A percentile compares a stretch with the other conserved stretches of the same genome.
Evolutionary conservation across 2,888 invertebrate species (phyloP).

Genomic region (Sympetrum striolatum): DNA sequence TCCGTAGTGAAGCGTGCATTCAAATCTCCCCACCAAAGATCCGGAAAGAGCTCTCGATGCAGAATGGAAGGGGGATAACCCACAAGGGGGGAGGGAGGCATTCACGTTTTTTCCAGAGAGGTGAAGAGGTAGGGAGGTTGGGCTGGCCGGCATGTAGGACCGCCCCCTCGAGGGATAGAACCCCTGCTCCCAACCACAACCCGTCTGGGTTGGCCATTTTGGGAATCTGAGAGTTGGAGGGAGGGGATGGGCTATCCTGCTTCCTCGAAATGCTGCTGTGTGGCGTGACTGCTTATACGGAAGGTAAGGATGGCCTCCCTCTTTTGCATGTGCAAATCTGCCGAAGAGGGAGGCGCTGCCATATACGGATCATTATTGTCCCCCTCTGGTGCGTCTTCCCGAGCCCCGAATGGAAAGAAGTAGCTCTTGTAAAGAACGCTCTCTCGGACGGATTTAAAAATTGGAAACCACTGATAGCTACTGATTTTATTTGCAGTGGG

Average conservation of each 20-base stretch:
- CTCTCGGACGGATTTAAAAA: too few relatives aligned
- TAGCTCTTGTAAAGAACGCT: too few relatives aligned
- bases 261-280: neutral
- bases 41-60: neutral
- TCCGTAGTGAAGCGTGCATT: neutral
- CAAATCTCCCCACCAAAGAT: neutral
- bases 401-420: too few relatives aligned
- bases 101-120: neutral
- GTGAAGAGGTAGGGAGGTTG: neutral
- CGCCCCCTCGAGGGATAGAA: slow-evolving; percentile 21
- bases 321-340: slow-evolving; percentile 27
- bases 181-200: slow-evolving; percentile 32
- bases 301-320: neutral
- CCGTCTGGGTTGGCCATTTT: slow-evolving; percentile 40
- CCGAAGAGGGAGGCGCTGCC: neutral
- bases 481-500: too few relatives aligned
- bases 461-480: too few relatives aligned
- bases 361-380: neutral
- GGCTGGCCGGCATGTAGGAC: slow-evolving; percentile 8
- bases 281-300: slow-evolving; percentile 34
- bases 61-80: neutral
- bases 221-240: neutral
- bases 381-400: neutral
- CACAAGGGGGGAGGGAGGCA: neutral
- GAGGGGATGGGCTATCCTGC: neutral